These are phyloP conservation scores for Volucella zonaria DNA, from an alignment of 2,888 invertebrate species.

Conservation along the genomic window DNA sequence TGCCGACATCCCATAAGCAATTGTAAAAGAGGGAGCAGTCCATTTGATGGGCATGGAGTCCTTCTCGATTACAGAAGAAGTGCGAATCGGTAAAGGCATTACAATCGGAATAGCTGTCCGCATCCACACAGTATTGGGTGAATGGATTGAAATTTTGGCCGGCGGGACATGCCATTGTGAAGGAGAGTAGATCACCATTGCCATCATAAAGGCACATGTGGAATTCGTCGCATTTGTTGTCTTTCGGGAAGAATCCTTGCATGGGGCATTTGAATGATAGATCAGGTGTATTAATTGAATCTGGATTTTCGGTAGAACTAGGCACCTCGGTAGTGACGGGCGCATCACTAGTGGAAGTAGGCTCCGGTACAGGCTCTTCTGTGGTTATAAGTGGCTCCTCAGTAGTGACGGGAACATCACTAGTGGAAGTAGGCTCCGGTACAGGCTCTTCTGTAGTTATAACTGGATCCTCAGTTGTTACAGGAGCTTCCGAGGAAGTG, in stretches of 20 bases:
- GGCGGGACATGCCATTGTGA: conserved; percentile 72
- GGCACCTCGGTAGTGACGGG: conserved; percentile 24
- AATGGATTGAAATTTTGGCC: conserved; percentile 76
- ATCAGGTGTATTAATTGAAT: conserved; percentile 38
- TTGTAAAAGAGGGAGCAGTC: conserved; percentile 67
- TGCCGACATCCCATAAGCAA: conserved; percentile 55
- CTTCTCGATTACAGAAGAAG: conserved; percentile 59
- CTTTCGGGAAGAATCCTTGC: conserved; percentile 75
- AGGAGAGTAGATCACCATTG: conserved; percentile 7
- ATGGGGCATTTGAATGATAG: conserved; percentile 74
- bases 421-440: not conserved
- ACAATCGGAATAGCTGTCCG: conserved; percentile 69
- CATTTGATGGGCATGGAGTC: conserved; percentile 55
- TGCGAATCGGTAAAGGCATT: conserved; percentile 20
- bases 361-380: not conserved
- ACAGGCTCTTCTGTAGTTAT: not conserved
- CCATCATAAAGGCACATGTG: conserved; percentile 72
- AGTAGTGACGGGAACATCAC: not conserved
- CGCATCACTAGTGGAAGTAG: not conserved
- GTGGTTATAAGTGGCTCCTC: conserved; percentile 5
- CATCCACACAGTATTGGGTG: conserved; percentile 65
- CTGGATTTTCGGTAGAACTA: conserved; percentile 23
- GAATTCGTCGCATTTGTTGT: conserved; percentile 75
- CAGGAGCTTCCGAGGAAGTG: no score
- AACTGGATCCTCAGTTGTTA: not conserved